These are phyloP conservation scores for Eremophila alpestris DNA, from an alignment of 2,797 vertebrate species.

Conservation along the genomic window DNA sequence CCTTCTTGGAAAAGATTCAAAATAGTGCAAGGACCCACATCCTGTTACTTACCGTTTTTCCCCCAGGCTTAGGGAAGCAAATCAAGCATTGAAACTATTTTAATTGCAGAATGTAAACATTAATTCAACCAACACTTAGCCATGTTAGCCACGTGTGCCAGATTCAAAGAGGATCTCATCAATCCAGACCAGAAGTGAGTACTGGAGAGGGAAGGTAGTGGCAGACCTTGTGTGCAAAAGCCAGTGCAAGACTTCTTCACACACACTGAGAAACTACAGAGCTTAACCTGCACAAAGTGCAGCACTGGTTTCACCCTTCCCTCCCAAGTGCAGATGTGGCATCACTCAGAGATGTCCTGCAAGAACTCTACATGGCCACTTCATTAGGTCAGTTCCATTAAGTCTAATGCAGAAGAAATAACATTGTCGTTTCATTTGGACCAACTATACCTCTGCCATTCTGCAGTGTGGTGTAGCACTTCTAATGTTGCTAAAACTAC, in stretches of 20 bases:
- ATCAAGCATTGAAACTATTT: neutral
- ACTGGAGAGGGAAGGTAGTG: neutral
- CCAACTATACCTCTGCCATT: neutral
- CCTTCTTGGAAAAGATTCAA: neutral
- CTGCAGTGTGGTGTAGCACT: neutral
- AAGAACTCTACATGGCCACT: neutral
- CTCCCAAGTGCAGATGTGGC: neutral
- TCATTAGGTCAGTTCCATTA: neutral
- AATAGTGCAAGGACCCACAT: neutral
- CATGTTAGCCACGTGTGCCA: neutral
- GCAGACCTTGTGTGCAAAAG: neutral
- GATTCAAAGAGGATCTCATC: neutral
- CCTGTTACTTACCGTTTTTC: neutral
- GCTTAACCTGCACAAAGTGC: neutral
- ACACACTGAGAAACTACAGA: neutral
- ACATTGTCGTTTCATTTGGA: neutral
- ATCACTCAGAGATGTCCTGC: neutral
- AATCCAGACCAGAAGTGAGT: neutral
- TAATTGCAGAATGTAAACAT: neutral
- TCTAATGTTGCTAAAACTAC: neutral
- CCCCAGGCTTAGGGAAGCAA: neutral
- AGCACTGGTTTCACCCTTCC: neutral
- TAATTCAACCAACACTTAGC: neutral
- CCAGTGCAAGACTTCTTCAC: neutral
- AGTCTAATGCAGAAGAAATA: neutral